Evolutionary conservation across 1,140 invertebrate species (phyloP), one percentile per base, ranked within the genome.

Genomic region (Diorhabda sublineata): DNA sequence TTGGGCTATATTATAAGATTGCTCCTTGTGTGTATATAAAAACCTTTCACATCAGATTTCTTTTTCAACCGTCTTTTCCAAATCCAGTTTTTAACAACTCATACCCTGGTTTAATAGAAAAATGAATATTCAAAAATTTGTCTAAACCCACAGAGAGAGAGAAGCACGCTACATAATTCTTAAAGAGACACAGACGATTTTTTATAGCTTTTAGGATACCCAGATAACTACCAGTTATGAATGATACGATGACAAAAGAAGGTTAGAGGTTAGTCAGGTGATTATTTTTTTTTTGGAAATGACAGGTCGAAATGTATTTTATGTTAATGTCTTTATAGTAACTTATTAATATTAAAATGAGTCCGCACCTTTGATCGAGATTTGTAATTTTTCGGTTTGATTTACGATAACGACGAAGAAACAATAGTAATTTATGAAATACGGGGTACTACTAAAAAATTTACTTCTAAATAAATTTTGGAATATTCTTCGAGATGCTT

Each of bases 211-310:
- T 52, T 52, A n/a, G 47, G 47, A 6, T 52, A 52, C 47, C n/a
- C 47, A 6, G 47, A 4, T 52, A 52, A 52, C 47, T 52, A 52
- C 47, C 47, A 52, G 47, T 52, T 52, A 52, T 52, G 47, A 52
- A 52, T 52, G n/a, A 52, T 52, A 8, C 47, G 47, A 52, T 52
- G 47, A 52, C 47, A 52, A 52, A 52, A 52, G 6, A 52, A 52
- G 47, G 47, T 52, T 52, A n/a, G 47, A 52, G 47, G 47, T 52
- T 52, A 52, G 47, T 52, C 47, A 52, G 47, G 47, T 52, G 47
- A 6, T 52, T 52, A 52, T 52, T 52, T 8, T 52, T 52, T 52
- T 52, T 52, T 52, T 52, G 47, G 47, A 52, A 52, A 52, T 52
- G 47, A 52, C 47, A 52, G 47, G 6, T 52, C n/a, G n/a, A 52